Evolutionary conservation across 2,113 vertebrate genomes (phyloP), one percentile per base, ranked within the genome.

Genomic region (Boulengerochromis microlepis): DNA sequence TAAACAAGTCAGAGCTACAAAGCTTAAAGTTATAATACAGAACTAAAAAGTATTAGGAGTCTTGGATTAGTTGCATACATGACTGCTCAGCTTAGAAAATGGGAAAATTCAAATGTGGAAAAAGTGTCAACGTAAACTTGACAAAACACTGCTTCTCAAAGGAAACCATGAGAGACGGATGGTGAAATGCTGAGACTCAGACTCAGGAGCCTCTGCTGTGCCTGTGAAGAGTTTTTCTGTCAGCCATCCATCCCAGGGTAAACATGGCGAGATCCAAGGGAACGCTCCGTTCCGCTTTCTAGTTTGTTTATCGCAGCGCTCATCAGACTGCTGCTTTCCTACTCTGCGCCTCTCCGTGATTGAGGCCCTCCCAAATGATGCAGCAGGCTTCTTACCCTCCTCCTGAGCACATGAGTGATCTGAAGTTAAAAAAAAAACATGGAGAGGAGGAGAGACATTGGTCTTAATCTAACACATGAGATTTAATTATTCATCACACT

Each of bases 401-500:
- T 59, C 56, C 16, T 12, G 31, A 22, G 47, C 57, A 57, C 16
- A 15, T 15, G 42, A 88, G 66, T 64, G 82, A 92, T 91, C 85
- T 81, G 85, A 81, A 86, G 85, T 71, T 1, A 1, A 16, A 76
- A 76, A 33, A 71, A 71, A 42, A 71, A 42, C 86, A 81, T 40
- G 80, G 81, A 26, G 85, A 89, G 82, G 80, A 74, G 85, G 76
- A 87, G 85, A 91, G 88, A 84, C 80, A 81, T 53, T 69, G 85
- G 86, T 94, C 90, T 93, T 92, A 90, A 92, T 93, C 87, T 87
- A 87, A 81, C 90, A 90, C 87, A 92, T 31, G 26, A 78, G 35
- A 53, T 87, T 96, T 87, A 93, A 94, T 94, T 93, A 95, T 96
- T 96, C 86, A 95, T 91, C 61, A 85, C 40, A 45, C 54, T 85